Evolutionary conservation across 2,888 invertebrate genomes (phyloP).

Genomic region (Hirudinaria manillensis): DNA sequence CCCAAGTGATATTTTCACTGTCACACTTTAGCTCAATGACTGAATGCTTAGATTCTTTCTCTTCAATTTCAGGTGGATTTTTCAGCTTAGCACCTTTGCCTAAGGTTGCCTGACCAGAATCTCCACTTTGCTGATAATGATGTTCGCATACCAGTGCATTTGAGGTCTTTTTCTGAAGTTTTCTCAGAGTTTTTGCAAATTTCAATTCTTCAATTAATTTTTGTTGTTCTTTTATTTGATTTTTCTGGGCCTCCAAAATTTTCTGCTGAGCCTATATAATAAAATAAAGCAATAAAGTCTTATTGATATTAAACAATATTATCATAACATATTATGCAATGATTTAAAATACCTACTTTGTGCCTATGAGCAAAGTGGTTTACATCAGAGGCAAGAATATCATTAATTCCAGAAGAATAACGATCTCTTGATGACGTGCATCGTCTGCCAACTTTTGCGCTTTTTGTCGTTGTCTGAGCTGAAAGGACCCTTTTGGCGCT

Average conservation of each 20-base stretch:
- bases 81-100: background rate
- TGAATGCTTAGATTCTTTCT: background rate
- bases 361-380: too few species aligned
- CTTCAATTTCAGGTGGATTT: background rate
- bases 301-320: too few species aligned
- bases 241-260: slow-evolving; percentile 48
- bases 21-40: background rate
- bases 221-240: slow-evolving; percentile 45
- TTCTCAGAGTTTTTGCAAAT: slow-evolving; percentile 40
- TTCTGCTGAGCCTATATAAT: slow-evolving; percentile 48
- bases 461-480: too few species aligned
- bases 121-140: background rate
- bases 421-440: too few species aligned
- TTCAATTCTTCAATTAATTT: slow-evolving; percentile 42
- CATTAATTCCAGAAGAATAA: too few species aligned
- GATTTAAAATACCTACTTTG: too few species aligned
- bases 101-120: background rate
- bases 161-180: slow-evolving; percentile 34
- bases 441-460: too few species aligned
- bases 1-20: background rate
- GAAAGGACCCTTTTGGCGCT: too few species aligned
- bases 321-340: too few species aligned
- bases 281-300: too few species aligned
- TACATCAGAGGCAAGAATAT: too few species aligned
- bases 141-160: background rate